These are phyloP conservation scores for Macquaria australasica DNA, from an alignment of 2,113 vertebrate species.

Conservation along the genomic window DNA sequence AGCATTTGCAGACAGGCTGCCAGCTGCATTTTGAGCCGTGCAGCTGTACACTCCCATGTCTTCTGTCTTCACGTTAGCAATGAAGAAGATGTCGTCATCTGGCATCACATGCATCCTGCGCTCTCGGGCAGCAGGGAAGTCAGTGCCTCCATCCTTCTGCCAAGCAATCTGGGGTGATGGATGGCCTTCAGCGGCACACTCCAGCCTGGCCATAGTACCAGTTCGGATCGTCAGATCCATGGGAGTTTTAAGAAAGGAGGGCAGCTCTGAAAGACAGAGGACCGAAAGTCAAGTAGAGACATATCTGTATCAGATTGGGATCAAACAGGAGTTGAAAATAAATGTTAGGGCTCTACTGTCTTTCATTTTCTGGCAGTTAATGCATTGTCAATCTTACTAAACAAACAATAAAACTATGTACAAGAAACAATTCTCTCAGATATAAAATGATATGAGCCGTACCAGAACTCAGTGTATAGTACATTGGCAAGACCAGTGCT, in stretches of 20 bases:
- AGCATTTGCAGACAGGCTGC: constrained; percentile 93
- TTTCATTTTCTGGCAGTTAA: background rate
- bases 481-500: background rate
- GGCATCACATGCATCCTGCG: constrained; percentile 99
- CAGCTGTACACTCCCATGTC: constrained; percentile 98
- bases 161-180: constrained; percentile 96
- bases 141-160: constrained; percentile 97
- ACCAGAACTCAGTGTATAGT: background rate
- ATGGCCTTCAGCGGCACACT: constrained; percentile 94
- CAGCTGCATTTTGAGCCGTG: constrained; percentile 96
- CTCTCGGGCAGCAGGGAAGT: constrained; percentile 96
- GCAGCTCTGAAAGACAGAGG: constrained; percentile 87
- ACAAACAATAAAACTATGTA: background rate
- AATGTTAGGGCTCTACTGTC: background rate
- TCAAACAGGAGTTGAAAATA: background rate
- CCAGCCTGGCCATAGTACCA: constrained; percentile 92
- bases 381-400: background rate
- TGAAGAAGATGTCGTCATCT: constrained; percentile 97
- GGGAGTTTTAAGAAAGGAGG: constrained; percentile 97
- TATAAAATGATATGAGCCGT: background rate
- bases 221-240: constrained; percentile 96
- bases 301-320: background rate
- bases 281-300: background rate
- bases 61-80: constrained; percentile 94
- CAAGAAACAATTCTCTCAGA: background rate